Conservation (phyloP, 2,797 vertebrate genomes). For the Micrastur ruficollis region DNA sequence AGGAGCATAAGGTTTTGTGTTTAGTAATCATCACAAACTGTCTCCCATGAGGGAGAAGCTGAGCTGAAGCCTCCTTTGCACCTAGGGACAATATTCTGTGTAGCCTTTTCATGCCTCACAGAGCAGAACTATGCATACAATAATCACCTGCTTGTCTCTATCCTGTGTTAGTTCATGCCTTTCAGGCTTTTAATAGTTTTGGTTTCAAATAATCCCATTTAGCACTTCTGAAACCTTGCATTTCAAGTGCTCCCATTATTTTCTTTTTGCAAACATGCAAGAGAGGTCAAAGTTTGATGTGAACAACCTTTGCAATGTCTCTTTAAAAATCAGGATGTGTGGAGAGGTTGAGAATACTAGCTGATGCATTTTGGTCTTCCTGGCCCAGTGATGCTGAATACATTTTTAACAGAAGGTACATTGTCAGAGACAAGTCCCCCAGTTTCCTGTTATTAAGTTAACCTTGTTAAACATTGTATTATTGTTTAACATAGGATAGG, state of each 20-base stretch:
- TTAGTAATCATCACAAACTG: not conserved
- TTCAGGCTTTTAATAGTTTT: not conserved
- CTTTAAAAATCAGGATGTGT: conserved; percentile 25
- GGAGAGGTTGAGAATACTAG: not conserved
- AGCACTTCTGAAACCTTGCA: not conserved
- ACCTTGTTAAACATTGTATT: not conserved
- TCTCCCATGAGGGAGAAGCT: not conserved
- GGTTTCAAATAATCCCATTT: not conserved
- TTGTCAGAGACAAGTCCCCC: not conserved
- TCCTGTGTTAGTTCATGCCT: not conserved
- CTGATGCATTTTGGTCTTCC: not conserved
- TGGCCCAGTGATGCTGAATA: not conserved
- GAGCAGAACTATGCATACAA: not conserved
- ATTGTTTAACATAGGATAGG: not conserved
- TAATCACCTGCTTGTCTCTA: not conserved
- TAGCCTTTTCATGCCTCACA: not conserved
- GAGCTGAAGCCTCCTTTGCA: not conserved
- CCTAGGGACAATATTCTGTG: not conserved
- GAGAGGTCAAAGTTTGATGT: not conserved
- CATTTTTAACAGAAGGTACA: not conserved
- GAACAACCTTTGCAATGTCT: not conserved
- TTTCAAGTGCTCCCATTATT: not conserved
- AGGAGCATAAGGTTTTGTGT: not conserved
- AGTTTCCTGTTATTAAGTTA: not conserved
- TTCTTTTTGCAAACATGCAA: not conserved